Evolutionary conservation across 2,113 vertebrate species (phyloP).

Genomic region (Dolichallabes microphthalmus): DNA sequence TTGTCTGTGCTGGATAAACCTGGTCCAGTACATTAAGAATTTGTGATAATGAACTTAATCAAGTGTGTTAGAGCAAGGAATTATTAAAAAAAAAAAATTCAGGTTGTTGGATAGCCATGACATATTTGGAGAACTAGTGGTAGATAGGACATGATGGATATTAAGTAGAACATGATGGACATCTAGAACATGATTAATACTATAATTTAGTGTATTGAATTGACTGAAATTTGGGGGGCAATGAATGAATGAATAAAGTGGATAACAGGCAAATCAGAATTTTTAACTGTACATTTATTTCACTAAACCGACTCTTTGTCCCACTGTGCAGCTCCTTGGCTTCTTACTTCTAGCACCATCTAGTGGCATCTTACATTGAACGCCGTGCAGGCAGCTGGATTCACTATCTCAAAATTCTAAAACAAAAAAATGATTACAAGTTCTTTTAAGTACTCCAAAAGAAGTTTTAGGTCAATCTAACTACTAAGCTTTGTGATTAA

Average conservation of each 20-base stretch:
- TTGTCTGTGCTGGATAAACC: background rate
- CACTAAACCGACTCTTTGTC: background rate
- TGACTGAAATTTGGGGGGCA: background rate
- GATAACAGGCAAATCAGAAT: background rate
- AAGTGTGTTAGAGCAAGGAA: background rate
- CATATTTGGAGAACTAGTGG: background rate
- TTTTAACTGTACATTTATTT: background rate
- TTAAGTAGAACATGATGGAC: too few species aligned
- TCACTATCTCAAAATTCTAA: background rate
- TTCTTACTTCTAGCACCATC: slow-evolving; percentile 15
- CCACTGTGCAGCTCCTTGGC: background rate
- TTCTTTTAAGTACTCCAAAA: background rate
- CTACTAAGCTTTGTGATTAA: background rate
- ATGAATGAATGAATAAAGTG: background rate
- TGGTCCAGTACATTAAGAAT: background rate
- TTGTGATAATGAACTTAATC: background rate
- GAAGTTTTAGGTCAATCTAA: background rate
- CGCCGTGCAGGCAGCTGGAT: background rate
- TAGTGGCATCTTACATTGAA: slow-evolving; percentile 11
- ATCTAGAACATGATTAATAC: background rate
- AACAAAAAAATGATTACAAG: background rate
- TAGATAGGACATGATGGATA: background rate
- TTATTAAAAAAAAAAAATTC: background rate
- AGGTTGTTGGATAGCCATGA: background rate
- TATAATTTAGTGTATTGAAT: background rate